These are phyloP conservation scores for Formica exsecta DNA, from an alignment of 1,140 invertebrate species.

Conservation along the genomic window DNA sequence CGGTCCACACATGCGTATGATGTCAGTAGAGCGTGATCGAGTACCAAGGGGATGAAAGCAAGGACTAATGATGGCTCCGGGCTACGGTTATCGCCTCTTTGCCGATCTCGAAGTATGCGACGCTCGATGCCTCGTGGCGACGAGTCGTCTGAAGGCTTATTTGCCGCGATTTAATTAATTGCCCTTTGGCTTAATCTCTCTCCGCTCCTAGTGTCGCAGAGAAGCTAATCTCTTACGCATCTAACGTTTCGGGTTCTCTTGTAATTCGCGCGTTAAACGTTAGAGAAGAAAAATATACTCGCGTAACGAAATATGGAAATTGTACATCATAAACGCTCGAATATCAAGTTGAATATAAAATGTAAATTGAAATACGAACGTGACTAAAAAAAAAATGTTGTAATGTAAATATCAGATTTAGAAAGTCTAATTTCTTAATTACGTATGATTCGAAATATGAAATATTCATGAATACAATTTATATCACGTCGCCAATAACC, in stretches of 20 bases:
- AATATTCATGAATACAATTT: conserved; percentile 3
- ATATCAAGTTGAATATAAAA: no score
- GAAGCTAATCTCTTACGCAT: conserved; percentile 39
- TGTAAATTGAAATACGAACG: background rate
- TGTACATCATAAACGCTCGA: background rate
- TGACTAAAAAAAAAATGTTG: background rate
- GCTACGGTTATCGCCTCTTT: conserved; percentile 72
- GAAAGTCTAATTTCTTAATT: conserved; percentile 10
- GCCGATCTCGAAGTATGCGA: conserved; percentile 63
- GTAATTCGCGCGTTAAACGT: background rate
- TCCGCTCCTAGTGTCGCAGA: background rate
- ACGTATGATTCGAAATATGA: background rate
- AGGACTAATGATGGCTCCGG: conserved; percentile 71
- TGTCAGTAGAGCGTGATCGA: conserved; percentile 57
- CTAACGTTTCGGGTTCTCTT: conserved; percentile 53
- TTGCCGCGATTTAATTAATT: conserved; percentile 75
- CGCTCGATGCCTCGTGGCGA: conserved; percentile 70
- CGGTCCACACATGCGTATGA: conserved; percentile 44
- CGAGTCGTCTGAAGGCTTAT: conserved; percentile 74
- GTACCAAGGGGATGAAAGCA: conserved; percentile 64
- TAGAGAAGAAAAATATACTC: background rate
- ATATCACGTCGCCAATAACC: background rate
- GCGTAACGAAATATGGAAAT: background rate
- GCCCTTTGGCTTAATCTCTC: conserved; percentile 70
- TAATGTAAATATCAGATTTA: background rate